These are phyloP conservation scores for Laothoe populi DNA, from an alignment of 2,888 invertebrate species.

Conservation along the genomic window DNA sequence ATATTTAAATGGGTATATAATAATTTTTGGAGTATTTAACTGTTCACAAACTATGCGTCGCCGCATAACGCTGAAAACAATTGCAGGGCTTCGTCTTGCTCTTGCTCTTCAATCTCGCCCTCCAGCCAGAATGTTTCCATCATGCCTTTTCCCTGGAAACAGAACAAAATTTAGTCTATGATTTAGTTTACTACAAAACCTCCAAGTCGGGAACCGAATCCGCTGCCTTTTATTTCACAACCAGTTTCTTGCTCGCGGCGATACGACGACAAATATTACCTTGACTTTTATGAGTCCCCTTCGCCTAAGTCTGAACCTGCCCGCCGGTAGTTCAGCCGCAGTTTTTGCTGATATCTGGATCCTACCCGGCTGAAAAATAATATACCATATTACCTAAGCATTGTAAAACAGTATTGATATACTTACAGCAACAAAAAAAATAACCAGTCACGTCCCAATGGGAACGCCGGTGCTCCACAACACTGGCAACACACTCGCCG, in stretches of 20 bases:
- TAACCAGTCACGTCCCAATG: too few species aligned
- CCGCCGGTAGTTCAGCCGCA: slow-evolving; percentile 86
- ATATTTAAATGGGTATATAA: too few species aligned
- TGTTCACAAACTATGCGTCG: slow-evolving; percentile 47
- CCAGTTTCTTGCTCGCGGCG: too few species aligned
- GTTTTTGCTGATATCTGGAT: slow-evolving; percentile 91
- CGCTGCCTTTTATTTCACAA: too few species aligned
- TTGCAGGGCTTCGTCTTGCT: slow-evolving; percentile 71
- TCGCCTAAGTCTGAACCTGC: slow-evolving; percentile 87
- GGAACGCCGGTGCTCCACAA: too few species aligned
- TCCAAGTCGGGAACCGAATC: too few species aligned
- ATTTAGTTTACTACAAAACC: too few species aligned
- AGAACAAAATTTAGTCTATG: neutral
- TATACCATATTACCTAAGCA: neutral
- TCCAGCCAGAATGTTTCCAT: slow-evolving; percentile 94
- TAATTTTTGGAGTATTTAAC: too few species aligned
- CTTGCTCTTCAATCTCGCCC: slow-evolving; percentile 83
- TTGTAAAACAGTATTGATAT: too few species aligned
- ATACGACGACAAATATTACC: slow-evolving; percentile 65
- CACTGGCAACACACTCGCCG: too few species aligned
- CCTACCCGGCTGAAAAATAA: slow-evolving; percentile 66
- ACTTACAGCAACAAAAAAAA: too few species aligned
- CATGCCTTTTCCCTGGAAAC: slow-evolving; percentile 91
- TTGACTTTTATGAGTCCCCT: slow-evolving; percentile 92
- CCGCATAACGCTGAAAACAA: slow-evolving; percentile 70